Conservation (phyloP, 2,797 vertebrate species). For the Propithecus deckenii region DNA sequence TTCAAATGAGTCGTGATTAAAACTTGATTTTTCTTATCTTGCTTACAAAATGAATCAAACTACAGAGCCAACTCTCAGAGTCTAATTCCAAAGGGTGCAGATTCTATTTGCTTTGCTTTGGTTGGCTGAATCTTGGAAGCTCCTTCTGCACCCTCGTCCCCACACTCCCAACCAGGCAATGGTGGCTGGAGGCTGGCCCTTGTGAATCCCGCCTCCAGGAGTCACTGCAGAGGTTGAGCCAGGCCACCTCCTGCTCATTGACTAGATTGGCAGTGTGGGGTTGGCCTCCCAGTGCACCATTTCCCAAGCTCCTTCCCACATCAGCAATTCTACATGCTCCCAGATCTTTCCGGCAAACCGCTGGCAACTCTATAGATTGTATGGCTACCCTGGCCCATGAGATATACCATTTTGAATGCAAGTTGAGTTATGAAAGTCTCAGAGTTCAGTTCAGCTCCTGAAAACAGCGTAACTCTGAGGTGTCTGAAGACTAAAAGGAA, state of each 20-base stretch:
- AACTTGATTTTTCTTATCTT: slow-evolving; percentile 46
- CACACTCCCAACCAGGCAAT: background rate
- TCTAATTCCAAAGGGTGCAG: slow-evolving; percentile 4
- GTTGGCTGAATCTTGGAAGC: background rate
- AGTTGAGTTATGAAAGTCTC: background rate
- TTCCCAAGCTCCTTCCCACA: background rate
- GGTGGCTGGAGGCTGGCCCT: background rate
- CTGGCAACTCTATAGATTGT: background rate
- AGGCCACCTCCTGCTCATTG: background rate
- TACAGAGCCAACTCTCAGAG: background rate
- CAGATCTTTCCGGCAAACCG: background rate
- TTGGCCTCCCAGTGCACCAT: background rate
- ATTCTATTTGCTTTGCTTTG: slow-evolving; percentile 4
- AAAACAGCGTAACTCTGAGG: background rate
- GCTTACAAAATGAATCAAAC: slow-evolving; percentile 35
- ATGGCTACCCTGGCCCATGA: background rate
- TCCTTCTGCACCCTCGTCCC: background rate
- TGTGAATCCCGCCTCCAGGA: background rate
- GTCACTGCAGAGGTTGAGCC: background rate
- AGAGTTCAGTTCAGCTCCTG: background rate
- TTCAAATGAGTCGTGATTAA: slow-evolving; percentile 58
- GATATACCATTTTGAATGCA: background rate
- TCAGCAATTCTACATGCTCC: background rate
- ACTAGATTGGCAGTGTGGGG: background rate
- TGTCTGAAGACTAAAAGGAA: background rate